Evolutionary conservation across 2,888 invertebrate genomes (phyloP), one percentile per base, ranked within the genome.

Genomic region (Stomorhina lunata): DNA sequence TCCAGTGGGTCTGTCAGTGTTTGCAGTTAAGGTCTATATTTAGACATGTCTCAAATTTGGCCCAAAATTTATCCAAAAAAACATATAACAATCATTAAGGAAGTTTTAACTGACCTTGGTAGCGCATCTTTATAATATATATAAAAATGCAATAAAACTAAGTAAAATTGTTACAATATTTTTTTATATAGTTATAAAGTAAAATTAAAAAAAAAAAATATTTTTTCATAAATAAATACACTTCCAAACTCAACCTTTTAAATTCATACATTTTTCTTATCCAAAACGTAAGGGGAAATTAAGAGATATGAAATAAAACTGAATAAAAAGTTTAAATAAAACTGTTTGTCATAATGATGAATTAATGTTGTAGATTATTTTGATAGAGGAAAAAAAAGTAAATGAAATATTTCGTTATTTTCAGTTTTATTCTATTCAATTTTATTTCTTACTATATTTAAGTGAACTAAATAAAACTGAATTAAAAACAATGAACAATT

Each of bases 381-480:
- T 71, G 82, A 82, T 82, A 68, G 78, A 63, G 53, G 40, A 45
- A 55, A 17, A 45, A 29, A 65, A 68, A 37, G 37, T 29, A 20
- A 45, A 40, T n/a, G n/a, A 50, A 12, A n/a, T 20, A 53, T 55
- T 71, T 55, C 43, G 0, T 59, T 71, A 7, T 25, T 2, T 69
- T 43, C 50, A 12, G 1, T 65, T 75, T 17, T 27, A 75, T 59
- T 65, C 34, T 22, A 66, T 66, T 61, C 48, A 61, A 66, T 53
- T 69, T 55, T 71, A 71, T 68, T 55, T 75, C 63, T 63, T 71
- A 61, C 43, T 68, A 12, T 83, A n/a, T 37, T 84, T 78, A 81
- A 81, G 82, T 80, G 82, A 80, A 82, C 63, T 71, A 80, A 82
- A 82, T 82, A 82, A 79, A 82, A 66, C 45, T 48, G 59, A 76